A percentile compares a stretch with the other conserved stretches of the same genome.
These are phyloP conservation scores for Encarsia formosa DNA, from an alignment of 2,888 invertebrate genomes.

Conservation along the genomic window DNA sequence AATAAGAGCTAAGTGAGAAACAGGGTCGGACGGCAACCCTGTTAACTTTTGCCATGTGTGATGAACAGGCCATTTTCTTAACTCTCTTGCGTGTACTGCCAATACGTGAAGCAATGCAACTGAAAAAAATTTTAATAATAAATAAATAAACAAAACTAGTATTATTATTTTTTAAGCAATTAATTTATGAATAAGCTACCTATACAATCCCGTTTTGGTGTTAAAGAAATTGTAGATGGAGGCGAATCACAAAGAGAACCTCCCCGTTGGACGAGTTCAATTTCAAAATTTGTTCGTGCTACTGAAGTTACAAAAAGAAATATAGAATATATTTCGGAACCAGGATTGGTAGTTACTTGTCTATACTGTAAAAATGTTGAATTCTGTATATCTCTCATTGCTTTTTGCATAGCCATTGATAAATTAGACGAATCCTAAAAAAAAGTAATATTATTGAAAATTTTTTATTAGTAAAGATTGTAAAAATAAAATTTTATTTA, in stretches of 20 bases:
- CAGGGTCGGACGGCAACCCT: constrained; percentile 43
- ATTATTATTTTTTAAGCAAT: neutral
- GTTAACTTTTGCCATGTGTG: constrained; percentile 58
- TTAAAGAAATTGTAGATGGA: constrained; percentile 56
- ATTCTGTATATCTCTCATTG: constrained; percentile 91
- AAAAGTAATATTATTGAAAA: neutral
- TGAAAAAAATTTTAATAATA: constrained; percentile 47
- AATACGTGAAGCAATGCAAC: constrained; percentile 86
- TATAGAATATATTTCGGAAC: too few species aligned
- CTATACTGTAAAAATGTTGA: constrained; percentile 79
- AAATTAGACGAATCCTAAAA: constrained; percentile 66
- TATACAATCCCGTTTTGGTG: constrained; percentile 76
- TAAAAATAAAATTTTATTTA: constrained; percentile 46
- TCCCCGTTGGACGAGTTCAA: constrained; percentile 87
- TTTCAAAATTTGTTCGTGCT: constrained; percentile 86
- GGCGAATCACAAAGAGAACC: constrained; percentile 63
- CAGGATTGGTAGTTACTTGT: constrained; percentile 69
- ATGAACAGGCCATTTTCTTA: constrained; percentile 62
- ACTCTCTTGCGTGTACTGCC: constrained; percentile 77
- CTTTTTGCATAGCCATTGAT: constrained; percentile 83
- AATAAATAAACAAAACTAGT: neutral
- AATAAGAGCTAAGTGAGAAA: constrained; percentile 45
- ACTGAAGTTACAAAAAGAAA: constrained; percentile 87
- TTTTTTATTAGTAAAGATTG: too few species aligned
- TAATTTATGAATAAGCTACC: constrained; percentile 49